A percentile compares a stretch with the other conserved stretches of the same genome.
Conservation (phyloP, 2,113 vertebrate genomes). For the Pantherophis guttatus region DNA sequence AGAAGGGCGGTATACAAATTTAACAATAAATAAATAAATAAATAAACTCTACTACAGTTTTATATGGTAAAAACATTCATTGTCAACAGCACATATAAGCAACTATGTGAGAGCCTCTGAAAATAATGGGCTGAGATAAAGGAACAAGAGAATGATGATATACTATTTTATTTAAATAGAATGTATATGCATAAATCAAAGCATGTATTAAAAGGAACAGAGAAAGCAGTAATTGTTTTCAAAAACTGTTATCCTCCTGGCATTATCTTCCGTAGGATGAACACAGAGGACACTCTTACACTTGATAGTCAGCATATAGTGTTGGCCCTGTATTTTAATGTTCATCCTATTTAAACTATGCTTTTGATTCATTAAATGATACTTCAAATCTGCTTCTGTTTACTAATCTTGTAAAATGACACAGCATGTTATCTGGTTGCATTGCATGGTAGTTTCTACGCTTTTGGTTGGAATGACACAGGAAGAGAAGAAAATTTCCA, state of each 20-base stretch:
- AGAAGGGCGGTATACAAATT: no score
- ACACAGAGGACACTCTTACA: neutral
- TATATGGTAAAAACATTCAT: neutral
- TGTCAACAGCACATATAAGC: neutral
- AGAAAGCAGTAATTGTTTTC: slow-evolving; percentile 55
- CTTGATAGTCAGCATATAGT: neutral
- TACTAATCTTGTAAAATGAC: neutral
- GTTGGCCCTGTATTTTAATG: neutral
- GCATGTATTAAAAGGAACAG: neutral
- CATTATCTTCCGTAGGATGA: neutral
- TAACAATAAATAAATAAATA: no score
- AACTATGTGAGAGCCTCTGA: neutral
- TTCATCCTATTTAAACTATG: neutral
- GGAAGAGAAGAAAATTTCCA: neutral
- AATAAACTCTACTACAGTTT: neutral
- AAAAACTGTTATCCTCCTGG: slow-evolving; percentile 4
- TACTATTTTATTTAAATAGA: neutral
- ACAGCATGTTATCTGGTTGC: neutral
- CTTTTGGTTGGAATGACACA: neutral
- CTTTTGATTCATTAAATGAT: neutral
- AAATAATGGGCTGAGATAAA: neutral
- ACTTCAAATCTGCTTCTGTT: neutral
- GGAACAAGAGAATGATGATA: neutral
- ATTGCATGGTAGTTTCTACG: neutral
- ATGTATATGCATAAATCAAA: neutral